Evolutionary conservation across 2,888 invertebrate species (phyloP).

Genomic region (Agapostemon virescens): DNA sequence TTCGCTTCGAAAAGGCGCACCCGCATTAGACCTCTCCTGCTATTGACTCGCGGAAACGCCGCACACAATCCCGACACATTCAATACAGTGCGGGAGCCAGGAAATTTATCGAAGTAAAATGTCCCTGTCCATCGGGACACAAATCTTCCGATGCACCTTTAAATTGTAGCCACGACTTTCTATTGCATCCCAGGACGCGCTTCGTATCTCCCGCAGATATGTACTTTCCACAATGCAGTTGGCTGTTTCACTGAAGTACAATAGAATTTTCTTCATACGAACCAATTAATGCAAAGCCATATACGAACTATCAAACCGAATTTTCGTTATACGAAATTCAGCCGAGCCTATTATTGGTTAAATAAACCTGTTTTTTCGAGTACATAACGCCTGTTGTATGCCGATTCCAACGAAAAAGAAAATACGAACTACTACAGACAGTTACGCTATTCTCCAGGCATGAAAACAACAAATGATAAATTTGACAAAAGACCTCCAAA

Average conservation of each 20-base stretch:
- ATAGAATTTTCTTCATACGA: not conserved
- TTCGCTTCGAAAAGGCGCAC: slow-evolving; percentile 48
- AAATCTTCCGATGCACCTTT: slow-evolving; percentile 12
- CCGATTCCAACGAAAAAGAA: no score
- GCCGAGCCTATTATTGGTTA: not conserved
- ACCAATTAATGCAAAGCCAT: not conserved
- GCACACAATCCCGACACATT: slow-evolving; percentile 44
- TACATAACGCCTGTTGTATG: no score
- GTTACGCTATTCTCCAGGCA: no score
- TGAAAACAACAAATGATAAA: no score
- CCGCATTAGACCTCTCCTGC: slow-evolving; percentile 46
- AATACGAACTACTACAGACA: no score
- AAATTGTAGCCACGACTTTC: slow-evolving; percentile 1
- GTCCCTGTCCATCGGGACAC: slow-evolving; percentile 9
- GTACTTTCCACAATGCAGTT: no score
- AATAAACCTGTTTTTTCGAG: no score
- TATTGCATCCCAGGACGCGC: not conserved
- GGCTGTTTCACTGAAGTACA: not conserved
- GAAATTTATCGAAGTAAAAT: slow-evolving; percentile 16
- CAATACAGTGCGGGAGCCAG: slow-evolving; percentile 17
- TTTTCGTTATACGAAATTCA: not conserved
- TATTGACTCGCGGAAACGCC: slow-evolving; percentile 42
- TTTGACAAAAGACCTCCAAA: no score
- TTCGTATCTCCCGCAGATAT: not conserved
- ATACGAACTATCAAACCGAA: no score